These are phyloP conservation scores for Gallinago nigripennis DNA, from an alignment of 2,797 vertebrate genomes.

Conservation along the genomic window DNA sequence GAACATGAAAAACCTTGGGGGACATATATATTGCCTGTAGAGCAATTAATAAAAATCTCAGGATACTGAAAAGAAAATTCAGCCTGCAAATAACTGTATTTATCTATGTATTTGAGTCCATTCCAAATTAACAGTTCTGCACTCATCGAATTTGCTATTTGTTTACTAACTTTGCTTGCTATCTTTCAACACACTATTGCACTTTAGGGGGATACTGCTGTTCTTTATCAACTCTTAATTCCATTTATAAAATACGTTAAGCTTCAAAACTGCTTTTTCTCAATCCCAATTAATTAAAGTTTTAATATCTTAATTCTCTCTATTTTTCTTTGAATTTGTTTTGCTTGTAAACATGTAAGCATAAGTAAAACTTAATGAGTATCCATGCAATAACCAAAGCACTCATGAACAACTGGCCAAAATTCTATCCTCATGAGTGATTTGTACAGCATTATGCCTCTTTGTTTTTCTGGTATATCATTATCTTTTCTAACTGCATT, in stretches of 20 bases:
- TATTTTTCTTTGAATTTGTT: neutral
- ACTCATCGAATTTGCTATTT: neutral
- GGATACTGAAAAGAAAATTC: conserved; percentile 24
- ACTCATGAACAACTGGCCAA: neutral
- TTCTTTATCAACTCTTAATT: neutral
- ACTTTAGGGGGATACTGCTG: neutral
- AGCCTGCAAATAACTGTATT: neutral
- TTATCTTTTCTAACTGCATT: neutral
- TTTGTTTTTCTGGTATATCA: neutral
- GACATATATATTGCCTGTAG: neutral
- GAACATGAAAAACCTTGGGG: conserved; percentile 1
- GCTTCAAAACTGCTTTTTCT: neutral
- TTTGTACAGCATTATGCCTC: neutral
- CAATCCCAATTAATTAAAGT: neutral
- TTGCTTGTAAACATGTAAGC: neutral
- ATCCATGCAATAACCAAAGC: neutral
- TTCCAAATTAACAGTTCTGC: conserved; percentile 3
- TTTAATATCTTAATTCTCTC: neutral
- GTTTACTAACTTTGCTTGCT: neutral
- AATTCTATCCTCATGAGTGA: neutral
- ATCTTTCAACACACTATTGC: neutral
- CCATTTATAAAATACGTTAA: neutral
- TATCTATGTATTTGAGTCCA: neutral
- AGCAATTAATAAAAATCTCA: conserved; percentile 43
- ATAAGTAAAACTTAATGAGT: neutral